Base-by-base conservation (phyloP, 2,797 vertebrate species). In the Galago senegalensis region DNA sequence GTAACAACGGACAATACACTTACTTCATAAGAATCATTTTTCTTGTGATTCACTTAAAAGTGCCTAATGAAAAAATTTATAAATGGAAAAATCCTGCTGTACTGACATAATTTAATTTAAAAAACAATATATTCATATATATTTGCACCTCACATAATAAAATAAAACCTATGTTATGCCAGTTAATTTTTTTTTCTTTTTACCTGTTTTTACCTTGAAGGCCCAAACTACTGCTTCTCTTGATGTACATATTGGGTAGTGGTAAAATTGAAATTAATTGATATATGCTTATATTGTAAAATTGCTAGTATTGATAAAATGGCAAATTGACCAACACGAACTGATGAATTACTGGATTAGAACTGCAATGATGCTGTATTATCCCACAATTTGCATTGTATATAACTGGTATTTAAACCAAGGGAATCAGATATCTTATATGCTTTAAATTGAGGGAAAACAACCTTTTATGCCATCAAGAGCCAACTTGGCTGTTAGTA, bases 41-140 rank as follows among this genome's bases (percentile, higher is more conserved):
- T 79, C 23, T 56, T 80, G 84, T 53, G 82, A 80, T 72, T 60
- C 25, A 82, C 7, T 85, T 80, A 91, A 94, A 89, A 60, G 20
- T 23, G 70, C 89, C 56, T 12, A 34, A 12, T 63, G 12, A 37
- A 83, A 63, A 18, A n/a, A 31, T 56, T 20, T 23, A 43, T 40
- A 20, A 76, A n/a, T n/a, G 3, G 7, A 25, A 40, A 91, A 94
- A 93, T 53, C 1, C 2, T 70, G 2, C 11, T 56, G 18, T 31
- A 37, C 31, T 90, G 14, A 27, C 5, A 58, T 67, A 58, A 76
- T 89, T 94, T 70, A 53, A 73, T 79, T 69, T 43, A 82, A 21
- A 92, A 88, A 77, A 58, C 12, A 92, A 90, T 82, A 34, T 3
- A 63, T 69, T 8, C 27, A 56, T 56, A 46, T 67, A 81, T 7